Conservation (phyloP, 1,140 invertebrate species). For the Acromyrmex heyeri region DNA sequence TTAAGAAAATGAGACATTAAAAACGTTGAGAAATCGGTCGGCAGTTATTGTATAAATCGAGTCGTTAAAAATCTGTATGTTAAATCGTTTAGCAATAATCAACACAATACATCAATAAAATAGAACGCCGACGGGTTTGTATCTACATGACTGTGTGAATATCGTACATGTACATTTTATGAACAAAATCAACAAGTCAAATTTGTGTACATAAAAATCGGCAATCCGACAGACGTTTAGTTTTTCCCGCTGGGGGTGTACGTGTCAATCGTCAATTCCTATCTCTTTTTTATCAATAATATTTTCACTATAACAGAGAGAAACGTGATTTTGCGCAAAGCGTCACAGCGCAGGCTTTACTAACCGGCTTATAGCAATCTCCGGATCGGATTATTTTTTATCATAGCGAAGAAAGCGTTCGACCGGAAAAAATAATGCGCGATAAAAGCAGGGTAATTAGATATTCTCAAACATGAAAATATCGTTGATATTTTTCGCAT, state of each 20-base stretch:
- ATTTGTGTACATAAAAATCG: conserved; percentile 57
- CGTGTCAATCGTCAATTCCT: conserved; percentile 51
- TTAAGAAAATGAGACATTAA: background rate
- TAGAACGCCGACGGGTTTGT: conserved; percentile 6
- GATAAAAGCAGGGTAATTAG: conserved; percentile 1
- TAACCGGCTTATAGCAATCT: conserved; percentile 66
- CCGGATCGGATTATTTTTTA: conserved; percentile 65
- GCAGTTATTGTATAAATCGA: background rate
- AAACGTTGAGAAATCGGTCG: background rate
- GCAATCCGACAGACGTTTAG: conserved; percentile 39
- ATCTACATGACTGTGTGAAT: conserved; percentile 49
- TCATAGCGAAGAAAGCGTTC: conserved; percentile 57
- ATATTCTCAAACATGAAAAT: background rate
- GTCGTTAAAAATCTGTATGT: conserved; percentile 23
- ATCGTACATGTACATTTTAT: conserved; percentile 63
- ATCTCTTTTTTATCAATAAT: conserved; percentile 63
- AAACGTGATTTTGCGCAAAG: conserved; percentile 45
- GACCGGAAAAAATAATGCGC: conserved; percentile 20
- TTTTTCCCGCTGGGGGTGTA: conserved; percentile 7
- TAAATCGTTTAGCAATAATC: conserved; percentile 33
- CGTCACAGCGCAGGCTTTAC: conserved; percentile 12
- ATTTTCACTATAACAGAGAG: conserved; percentile 56
- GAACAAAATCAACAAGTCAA: conserved; percentile 73
- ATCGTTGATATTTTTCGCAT: background rate
- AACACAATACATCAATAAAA: conserved; percentile 23